Evolutionary conservation across 2,888 invertebrate genomes (phyloP), one percentile per base, ranked within the genome.

Genomic region (Diploptera punctata): DNA sequence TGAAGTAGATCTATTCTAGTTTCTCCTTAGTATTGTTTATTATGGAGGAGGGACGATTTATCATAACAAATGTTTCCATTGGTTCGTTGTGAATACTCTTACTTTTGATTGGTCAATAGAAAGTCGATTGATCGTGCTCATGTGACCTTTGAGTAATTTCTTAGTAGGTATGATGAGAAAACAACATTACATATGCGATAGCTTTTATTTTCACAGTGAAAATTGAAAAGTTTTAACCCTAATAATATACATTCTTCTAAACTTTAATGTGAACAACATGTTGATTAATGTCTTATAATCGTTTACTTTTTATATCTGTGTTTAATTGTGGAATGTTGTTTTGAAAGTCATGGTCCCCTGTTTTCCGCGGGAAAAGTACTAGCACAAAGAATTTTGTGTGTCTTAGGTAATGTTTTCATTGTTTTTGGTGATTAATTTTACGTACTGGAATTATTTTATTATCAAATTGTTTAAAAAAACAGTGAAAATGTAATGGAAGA

Each of bases 61-160:
- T 74, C 74, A 76, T 70, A 76, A 76, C 76, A 76, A 76, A 76
- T 31, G 67, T 68, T 61, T 47, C 62, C 71, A 75, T 76, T 75
- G 76, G 74, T 72, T 57, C 52, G 69, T 49, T 19, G 43, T 62
- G 19, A 60, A 38, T 61, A 68, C 52, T 57, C 54, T 52, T 43
- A 54, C 47, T 68, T 43, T 60, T 70, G 62, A 76, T 76, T 76
- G 76, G 76, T 62, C 43, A 68, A 47, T 52, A 24, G 18, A 44
- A 38, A 70, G 73, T 74, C 74, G 75, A 76, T 75, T 75, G 76
- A 76, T 76, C 74, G 75, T 75, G 75, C 71, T 74, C 75, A 75
- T 75, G 75, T 76, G 76, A 76, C 76, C 76, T 76, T 76, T 75
- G 72, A 74, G 75, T 74, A 74, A 69, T 75, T 73, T 73, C 73